These are phyloP conservation scores for Zaprionus obscuricornis DNA, from an alignment of 2,888 invertebrate genomes.

Conservation along the genomic window DNA sequence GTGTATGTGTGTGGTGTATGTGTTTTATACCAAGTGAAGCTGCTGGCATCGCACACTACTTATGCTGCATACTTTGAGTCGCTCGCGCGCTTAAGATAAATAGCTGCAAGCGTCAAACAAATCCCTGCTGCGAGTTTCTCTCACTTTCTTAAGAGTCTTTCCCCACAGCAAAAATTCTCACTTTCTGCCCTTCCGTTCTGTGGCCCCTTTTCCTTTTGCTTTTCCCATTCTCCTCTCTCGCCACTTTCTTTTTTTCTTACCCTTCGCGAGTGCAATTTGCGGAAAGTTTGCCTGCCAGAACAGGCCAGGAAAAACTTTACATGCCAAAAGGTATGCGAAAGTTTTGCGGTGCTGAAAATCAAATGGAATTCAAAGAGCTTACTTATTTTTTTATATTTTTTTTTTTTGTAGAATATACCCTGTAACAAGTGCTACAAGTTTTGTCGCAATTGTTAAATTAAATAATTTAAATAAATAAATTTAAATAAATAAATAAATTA, in stretches of 20 bases:
- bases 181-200: too few relatives aligned
- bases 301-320: constrained; percentile 28
- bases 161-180: constrained; percentile 7
- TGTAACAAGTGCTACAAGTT: too few relatives aligned
- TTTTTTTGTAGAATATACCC: too few relatives aligned
- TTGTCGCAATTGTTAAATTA: too few relatives aligned
- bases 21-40: constrained; percentile 26
- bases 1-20: constrained; percentile 5
- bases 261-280: constrained; percentile 14
- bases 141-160: neutral
- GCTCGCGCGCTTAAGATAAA: constrained; percentile 65
- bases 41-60: constrained; percentile 45
- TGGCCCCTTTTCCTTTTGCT: too few relatives aligned
- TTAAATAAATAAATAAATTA: neutral
- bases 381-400: too few relatives aligned
- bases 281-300: constrained; percentile 37
- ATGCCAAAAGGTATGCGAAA: constrained; percentile 38
- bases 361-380: constrained; percentile 13
- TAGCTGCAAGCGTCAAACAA: constrained; percentile 59
- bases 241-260: neutral
- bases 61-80: constrained; percentile 61
- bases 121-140: constrained; percentile 26
- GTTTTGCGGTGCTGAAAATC: constrained; percentile 23
- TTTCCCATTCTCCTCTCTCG: too few relatives aligned
- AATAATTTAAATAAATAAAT: neutral